Evolutionary conservation across 2,888 invertebrate genomes (phyloP).

Genomic region (Laspeyria flexula): DNA sequence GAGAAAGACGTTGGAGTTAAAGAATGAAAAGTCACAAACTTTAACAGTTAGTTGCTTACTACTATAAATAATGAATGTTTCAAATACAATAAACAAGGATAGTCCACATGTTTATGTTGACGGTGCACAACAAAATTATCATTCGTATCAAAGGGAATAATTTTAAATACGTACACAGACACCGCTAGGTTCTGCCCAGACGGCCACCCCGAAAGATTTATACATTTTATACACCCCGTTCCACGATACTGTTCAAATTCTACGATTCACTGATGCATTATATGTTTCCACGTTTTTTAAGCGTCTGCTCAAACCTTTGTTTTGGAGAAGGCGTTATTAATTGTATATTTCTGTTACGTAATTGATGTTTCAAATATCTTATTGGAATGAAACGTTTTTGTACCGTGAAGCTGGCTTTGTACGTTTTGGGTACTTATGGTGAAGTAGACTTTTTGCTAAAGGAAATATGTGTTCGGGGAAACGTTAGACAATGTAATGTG

Average conservation of each 20-base stretch:
- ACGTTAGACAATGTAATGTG: conserved; percentile 13
- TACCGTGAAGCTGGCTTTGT: conserved; percentile 33
- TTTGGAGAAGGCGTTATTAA: conserved; percentile 66
- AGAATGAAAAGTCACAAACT: too few relatives aligned
- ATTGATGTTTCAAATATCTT: conserved; percentile 45
- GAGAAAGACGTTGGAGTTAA: too few relatives aligned
- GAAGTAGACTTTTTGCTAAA: conserved; percentile 14
- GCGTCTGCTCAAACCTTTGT: conserved; percentile 73
- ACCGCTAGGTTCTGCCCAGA: conserved; percentile 71
- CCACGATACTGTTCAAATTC: conserved; percentile 71
- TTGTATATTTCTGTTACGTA: conserved; percentile 55
- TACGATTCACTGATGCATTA: conserved; percentile 76
- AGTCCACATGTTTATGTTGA: conserved; percentile 58
- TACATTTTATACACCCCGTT: conserved; percentile 59
- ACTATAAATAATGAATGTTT: too few relatives aligned
- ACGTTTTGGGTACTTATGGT: conserved; percentile 23
- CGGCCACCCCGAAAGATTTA: conserved; percentile 80
- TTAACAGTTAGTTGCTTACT: too few relatives aligned
- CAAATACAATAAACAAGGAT: conserved; percentile 5
- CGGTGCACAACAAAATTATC: conserved; percentile 80
- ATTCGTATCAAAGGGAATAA: conserved; percentile 85
- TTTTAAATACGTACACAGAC: conserved; percentile 82
- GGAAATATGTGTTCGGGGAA: conserved; percentile 18
- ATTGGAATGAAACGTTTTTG: conserved; percentile 30
- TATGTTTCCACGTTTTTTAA: conserved; percentile 73